phyloP scores from a whole-genome alignment of 2,797 vertebrate species.

The Danionella dracula region DNA sequence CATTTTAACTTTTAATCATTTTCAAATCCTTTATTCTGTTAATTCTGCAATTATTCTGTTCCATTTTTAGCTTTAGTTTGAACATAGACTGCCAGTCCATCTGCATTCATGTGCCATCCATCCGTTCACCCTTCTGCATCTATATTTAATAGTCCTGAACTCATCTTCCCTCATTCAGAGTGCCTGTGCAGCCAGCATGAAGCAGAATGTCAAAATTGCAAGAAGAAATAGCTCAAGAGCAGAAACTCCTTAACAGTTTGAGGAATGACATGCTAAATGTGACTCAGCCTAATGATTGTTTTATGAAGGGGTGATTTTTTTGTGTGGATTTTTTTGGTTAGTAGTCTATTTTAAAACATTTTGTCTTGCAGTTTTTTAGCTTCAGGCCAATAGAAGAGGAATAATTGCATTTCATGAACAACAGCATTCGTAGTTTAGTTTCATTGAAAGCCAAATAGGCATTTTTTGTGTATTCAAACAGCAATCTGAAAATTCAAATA shows the following conservation, averaged over 20 bases:
- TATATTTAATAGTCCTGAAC: conserved; percentile 47
- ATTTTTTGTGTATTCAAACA: too few species aligned
- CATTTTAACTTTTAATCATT: background rate
- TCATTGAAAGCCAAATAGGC: too few species aligned
- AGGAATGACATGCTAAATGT: conserved; percentile 4
- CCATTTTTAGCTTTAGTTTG: conserved; percentile 10
- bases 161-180: conserved; percentile 47
- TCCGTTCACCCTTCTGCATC: background rate
- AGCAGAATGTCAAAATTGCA: conserved; percentile 63
- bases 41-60: background rate
- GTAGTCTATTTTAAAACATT: too few species aligned
- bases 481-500: too few species aligned
- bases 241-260: conserved; percentile 35
- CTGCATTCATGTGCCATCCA: background rate
- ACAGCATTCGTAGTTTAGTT: too few species aligned
- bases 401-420: too few species aligned
- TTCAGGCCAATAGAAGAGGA: too few species aligned
- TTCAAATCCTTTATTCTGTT: background rate
- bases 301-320: background rate
- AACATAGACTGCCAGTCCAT: background rate
- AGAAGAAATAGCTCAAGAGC: conserved; percentile 51
- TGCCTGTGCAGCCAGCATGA: conserved; percentile 52
- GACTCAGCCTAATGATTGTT: background rate
- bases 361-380: too few species aligned
- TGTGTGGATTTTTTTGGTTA: background rate